A percentile compares a stretch with the other conserved stretches of the same genome.
These are phyloP conservation scores for Pristionchus entomophagus DNA, from an alignment of 2,888 invertebrate genomes.

Conservation along the genomic window DNA sequence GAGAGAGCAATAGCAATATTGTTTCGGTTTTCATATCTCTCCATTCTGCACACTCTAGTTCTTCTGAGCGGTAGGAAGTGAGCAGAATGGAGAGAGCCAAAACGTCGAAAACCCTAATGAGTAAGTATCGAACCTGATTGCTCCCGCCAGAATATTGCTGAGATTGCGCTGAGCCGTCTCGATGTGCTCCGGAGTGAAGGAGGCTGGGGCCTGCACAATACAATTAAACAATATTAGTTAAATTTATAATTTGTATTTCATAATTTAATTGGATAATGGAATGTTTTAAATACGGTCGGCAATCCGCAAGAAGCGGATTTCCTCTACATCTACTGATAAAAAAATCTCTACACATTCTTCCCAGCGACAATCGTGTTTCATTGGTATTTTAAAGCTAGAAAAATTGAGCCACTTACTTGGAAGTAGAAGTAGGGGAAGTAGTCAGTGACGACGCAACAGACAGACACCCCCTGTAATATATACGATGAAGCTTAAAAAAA, in stretches of 20 bases:
- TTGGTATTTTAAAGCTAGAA: too few species aligned
- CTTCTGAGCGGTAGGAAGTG: neutral
- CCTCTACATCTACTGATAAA: neutral
- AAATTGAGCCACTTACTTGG: constrained; percentile 78
- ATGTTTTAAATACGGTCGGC: neutral
- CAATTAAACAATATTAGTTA: too few species aligned
- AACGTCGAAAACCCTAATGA: neutral
- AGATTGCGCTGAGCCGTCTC: constrained; percentile 58
- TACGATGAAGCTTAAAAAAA: too few species aligned
- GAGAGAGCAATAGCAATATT: too few species aligned
- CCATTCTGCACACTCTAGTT: neutral
- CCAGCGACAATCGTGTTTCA: too few species aligned
- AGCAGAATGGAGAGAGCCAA: neutral
- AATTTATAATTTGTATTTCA: too few species aligned
- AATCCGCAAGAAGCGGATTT: neutral
- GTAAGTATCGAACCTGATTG: too few species aligned
- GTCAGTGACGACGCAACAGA: constrained; percentile 96
- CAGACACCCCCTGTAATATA: constrained; percentile 90
- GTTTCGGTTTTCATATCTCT: too few species aligned
- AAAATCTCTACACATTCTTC: too few species aligned
- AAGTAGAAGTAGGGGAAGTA: constrained; percentile 97
- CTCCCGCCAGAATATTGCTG: constrained; percentile 54
- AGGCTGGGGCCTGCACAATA: constrained; percentile 62
- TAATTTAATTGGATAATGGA: too few species aligned
- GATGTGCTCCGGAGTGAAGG: constrained; percentile 60